Evolutionary conservation across 2,888 invertebrate genomes (phyloP).

Genomic region (Tetragonisca angustula): DNA sequence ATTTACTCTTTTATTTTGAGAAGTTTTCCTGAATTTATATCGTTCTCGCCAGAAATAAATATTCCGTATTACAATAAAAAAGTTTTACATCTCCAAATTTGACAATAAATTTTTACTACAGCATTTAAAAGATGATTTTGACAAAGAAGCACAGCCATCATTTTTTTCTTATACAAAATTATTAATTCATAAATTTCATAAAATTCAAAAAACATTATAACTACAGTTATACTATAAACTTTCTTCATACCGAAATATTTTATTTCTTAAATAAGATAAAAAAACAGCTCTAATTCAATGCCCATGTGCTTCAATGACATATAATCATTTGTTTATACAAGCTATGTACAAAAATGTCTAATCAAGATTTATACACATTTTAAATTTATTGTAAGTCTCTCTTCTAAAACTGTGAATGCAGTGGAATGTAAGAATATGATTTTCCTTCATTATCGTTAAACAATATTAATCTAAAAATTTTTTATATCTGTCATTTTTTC

Average conservation of each 20-base stretch:
- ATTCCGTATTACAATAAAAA: constrained; percentile 5
- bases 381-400: constrained; percentile 55
- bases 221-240: constrained; percentile 41
- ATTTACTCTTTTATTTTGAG: constrained; percentile 14
- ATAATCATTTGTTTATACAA: constrained; percentile 69
- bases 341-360: constrained; percentile 73
- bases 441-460: neutral
- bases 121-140: constrained; percentile 40
- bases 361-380: constrained; percentile 58
- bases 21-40: constrained; percentile 11
- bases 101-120: constrained; percentile 17
- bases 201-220: constrained; percentile 48
- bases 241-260: constrained; percentile 40
- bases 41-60: constrained; percentile 19
- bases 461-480: constrained; percentile 22
- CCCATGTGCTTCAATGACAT: constrained; percentile 52
- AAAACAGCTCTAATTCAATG: constrained; percentile 61
- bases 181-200: constrained; percentile 32
- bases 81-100: neutral
- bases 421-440: constrained; percentile 38
- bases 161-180: constrained; percentile 37
- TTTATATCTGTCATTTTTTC: neutral
- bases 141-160: constrained; percentile 61
- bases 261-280: constrained; percentile 54
- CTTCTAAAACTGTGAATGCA: constrained; percentile 65